Evolutionary conservation across 92 coral and sea anemone species (phyloP).

Genomic region (Muricea muricata): DNA sequence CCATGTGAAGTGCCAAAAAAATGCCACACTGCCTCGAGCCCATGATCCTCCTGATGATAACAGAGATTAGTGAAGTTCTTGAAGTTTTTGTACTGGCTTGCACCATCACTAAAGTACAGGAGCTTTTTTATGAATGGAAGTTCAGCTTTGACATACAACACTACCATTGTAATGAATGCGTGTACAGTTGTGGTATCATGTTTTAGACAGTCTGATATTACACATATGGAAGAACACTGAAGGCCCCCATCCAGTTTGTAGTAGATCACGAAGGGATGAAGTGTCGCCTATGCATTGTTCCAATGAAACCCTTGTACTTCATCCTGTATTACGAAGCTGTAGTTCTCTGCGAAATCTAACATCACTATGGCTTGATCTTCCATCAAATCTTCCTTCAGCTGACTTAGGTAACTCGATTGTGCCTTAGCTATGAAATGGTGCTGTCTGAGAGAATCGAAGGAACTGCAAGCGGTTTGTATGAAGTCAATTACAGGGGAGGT

Average conservation of each 20-base stretch:
- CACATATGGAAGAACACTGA: not conserved
- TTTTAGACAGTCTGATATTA: slow-evolving; percentile 32
- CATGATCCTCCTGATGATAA: slow-evolving; percentile 20
- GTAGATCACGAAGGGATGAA: slow-evolving; percentile 34
- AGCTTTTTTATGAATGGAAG: not conserved
- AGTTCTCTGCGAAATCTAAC: slow-evolving; percentile 36
- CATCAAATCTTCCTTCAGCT: slow-evolving; percentile 9
- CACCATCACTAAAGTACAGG: slow-evolving; percentile 27
- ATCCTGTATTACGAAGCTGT: slow-evolving; percentile 32
- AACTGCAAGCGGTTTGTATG: too few relatives aligned
- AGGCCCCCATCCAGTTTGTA: slow-evolving; percentile 25
- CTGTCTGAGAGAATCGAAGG: too few relatives aligned
- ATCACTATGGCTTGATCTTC: slow-evolving; percentile 20
- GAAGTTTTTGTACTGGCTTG: slow-evolving; percentile 37
- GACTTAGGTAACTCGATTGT: not conserved
- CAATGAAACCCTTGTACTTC: slow-evolving; percentile 36
- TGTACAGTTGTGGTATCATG: slow-evolving; percentile 49
- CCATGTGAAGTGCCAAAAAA: slow-evolving; percentile 21
- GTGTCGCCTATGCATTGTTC: slow-evolving; percentile 38
- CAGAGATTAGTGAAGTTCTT: slow-evolving; percentile 37
- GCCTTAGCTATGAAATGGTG: slow-evolving; percentile 14
- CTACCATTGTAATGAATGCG: slow-evolving; percentile 23
- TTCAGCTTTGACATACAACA: not conserved
- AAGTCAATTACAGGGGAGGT: too few relatives aligned
- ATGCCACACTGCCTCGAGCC: slow-evolving; percentile 12